Evolutionary conservation across 2,797 vertebrate species (phyloP).

Genomic region (Hippopotamyrus pictus): DNA sequence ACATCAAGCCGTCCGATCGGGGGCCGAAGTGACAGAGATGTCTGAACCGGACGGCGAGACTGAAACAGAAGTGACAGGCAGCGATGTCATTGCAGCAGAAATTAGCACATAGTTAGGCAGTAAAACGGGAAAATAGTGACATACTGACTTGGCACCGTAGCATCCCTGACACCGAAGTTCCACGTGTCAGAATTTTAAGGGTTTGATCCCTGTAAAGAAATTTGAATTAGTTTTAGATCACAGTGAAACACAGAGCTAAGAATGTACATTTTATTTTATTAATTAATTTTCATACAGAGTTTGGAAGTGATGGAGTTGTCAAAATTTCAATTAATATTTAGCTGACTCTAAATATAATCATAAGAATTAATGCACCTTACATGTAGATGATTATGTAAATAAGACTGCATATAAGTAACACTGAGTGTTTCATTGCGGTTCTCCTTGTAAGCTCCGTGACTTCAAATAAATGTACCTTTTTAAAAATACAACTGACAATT

Average conservation of each 20-base stretch:
- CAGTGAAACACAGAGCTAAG: conserved; percentile 37
- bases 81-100: conserved; percentile 58
- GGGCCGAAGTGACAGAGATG: conserved; percentile 70
- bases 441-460: not conserved
- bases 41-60: conserved; percentile 51
- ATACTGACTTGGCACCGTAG: not conserved
- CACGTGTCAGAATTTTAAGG: not conserved
- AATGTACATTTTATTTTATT: conserved; percentile 22
- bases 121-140: conserved; percentile 41
- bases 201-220: not conserved
- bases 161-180: not conserved
- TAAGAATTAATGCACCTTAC: not conserved
- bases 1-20: conserved; percentile 72
- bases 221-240: not conserved
- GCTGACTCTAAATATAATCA: not conserved
- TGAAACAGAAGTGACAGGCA: conserved; percentile 53
- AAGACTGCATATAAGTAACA: not conserved
- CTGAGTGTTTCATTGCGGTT: not conserved
- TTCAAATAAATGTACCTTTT: not conserved
- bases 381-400: not conserved
- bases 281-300: not conserved
- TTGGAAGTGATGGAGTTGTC: not conserved
- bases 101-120: conserved; percentile 50
- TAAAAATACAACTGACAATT: not conserved
- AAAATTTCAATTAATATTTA: conserved; percentile 2